These are phyloP conservation scores for Selene dorsalis DNA, from an alignment of 2,797 vertebrate genomes.

Conservation along the genomic window DNA sequence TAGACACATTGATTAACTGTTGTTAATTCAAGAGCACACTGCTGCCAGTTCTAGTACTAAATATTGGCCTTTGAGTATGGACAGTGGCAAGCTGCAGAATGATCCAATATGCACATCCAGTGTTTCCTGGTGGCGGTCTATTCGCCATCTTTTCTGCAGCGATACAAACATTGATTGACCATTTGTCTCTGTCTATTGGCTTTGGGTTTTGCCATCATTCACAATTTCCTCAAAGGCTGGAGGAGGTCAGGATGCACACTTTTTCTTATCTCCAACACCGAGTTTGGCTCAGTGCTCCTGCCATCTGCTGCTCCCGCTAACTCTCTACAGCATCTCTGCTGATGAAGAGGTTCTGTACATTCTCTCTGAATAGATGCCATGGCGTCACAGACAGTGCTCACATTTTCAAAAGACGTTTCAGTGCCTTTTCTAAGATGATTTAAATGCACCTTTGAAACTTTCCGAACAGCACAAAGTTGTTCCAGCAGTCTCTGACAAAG, in stretches of 20 bases:
- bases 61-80: too few species aligned
- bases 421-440: constrained; percentile 11
- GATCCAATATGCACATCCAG: too few species aligned
- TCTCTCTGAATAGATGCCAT: constrained; percentile 25
- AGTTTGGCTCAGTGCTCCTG: constrained; percentile 11
- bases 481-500: neutral
- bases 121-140: too few species aligned
- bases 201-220: constrained; percentile 3
- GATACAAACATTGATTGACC: neutral
- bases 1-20: neutral
- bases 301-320: constrained; percentile 32
- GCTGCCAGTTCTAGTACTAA: neutral
- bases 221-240: constrained; percentile 26
- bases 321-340: constrained; percentile 9
- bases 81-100: neutral
- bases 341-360: constrained; percentile 28
- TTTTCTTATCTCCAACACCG: constrained; percentile 5
- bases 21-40: neutral
- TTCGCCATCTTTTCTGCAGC: neutral
- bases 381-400: constrained; percentile 22
- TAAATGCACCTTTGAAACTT: constrained; percentile 21
- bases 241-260: constrained; percentile 26
- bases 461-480: neutral
- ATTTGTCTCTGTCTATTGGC: neutral
- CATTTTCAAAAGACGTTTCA: neutral